A percentile compares a stretch with the other conserved stretches of the same genome.
These are phyloP conservation scores for Xenentodon cancila DNA, from an alignment of 2,797 vertebrate species.

Conservation along the genomic window DNA sequence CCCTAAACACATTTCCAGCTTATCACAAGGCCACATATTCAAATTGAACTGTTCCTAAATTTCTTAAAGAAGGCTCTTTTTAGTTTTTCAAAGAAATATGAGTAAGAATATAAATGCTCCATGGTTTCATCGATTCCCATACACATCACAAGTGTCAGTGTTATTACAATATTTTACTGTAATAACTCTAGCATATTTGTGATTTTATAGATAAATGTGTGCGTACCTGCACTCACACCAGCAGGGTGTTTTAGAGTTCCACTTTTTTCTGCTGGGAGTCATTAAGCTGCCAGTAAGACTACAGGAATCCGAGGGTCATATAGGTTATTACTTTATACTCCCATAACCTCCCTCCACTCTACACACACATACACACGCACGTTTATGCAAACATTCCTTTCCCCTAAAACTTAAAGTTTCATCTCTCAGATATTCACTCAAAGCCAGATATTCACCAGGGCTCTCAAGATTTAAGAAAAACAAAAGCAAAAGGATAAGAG, in stretches of 20 bases:
- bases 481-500: constrained; percentile 54
- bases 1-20: too few relatives aligned
- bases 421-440: constrained; percentile 37
- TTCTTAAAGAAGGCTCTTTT: not conserved
- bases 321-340: constrained; percentile 53
- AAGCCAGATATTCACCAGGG: constrained; percentile 39
- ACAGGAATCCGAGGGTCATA: constrained; percentile 67
- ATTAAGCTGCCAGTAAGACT: constrained; percentile 66
- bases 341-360: not conserved
- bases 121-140: constrained; percentile 11
- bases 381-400: constrained; percentile 47
- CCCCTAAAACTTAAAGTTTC: constrained; percentile 47
- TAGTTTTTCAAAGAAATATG: constrained; percentile 21
- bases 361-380: constrained; percentile 12
- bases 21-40: too few relatives aligned
- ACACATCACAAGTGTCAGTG: constrained; percentile 19
- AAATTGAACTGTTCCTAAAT: not conserved
- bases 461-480: constrained; percentile 55
- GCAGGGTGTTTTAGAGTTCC: constrained; percentile 52
- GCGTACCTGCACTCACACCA: not conserved
- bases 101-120: constrained; percentile 14
- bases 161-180: constrained; percentile 26
- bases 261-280: constrained; percentile 76
- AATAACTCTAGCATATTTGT: not conserved
- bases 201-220: constrained; percentile 24